Base-by-base conservation (phyloP, 1,140 invertebrate species). In the Apis laboriosa region DNA sequence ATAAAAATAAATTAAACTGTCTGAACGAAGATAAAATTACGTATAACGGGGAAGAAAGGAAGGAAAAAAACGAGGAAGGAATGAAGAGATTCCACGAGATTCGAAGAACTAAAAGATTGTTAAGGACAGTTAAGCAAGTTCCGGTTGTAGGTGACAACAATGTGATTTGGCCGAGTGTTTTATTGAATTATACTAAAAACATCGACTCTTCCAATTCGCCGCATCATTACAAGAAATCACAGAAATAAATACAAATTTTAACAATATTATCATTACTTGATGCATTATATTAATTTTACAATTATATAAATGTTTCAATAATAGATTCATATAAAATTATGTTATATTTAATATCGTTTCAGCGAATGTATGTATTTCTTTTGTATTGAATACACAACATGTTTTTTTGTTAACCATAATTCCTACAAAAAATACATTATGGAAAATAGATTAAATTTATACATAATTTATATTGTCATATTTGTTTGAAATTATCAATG, bases 131-230 rank as follows among this genome's bases (percentile, higher is more conserved):
- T 11, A 58, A 43, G 9, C 74, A 71, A 60, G 24, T 66, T 0
- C 60, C 80, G 13, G 58, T 88, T 15, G 34, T 64, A 49, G 84
- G 53, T 1, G 89, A 91, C 4, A 89, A 90, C 53, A 89, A 90
- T 56, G 78, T 87, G 9, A 28, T 84, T n/a, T 89, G 87, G 87
- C 83, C 88, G 5, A 78, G 82, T 63, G 82, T 90, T 70, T 64
- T 90, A 13, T 58, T 90, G 15, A 92, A 87, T 80, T 91, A 90
- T 49, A 89, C 60, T 5, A 84, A 83, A 13, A 86, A 84, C 15
- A 64, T 88, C 17, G 74, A 90, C 70, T 21, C 51, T 15, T 13
- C 21, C 55, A 43, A n/a, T 24, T 85, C 78, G 49, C 56, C 85
- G 13, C 78, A 88, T 60, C 84, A 85, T 82, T 79, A 90, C 63